phyloP scores from a whole-genome alignment of 2,113 vertebrate species.

The Nerophis lumbriciformis region DNA sequence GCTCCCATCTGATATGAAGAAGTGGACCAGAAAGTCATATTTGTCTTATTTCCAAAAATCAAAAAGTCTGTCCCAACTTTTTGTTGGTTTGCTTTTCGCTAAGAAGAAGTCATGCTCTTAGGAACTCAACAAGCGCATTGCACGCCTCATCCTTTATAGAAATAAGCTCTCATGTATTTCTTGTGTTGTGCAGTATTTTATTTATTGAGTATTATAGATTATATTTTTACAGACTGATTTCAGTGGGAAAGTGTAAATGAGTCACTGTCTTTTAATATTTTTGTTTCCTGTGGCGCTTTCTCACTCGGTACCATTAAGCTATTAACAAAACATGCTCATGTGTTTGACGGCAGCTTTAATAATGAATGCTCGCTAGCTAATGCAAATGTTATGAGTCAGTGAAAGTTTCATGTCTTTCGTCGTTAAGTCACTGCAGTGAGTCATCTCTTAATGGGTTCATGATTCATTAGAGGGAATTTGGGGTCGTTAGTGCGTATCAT shows the following conservation, averaged over 20 bases:
- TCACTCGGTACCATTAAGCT: conserved; percentile 21
- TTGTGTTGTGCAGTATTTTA: conserved; percentile 58
- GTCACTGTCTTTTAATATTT: conserved; percentile 38
- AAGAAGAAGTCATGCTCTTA: conserved; percentile 6
- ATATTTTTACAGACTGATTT: conserved; percentile 47
- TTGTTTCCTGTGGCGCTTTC: conserved; percentile 20
- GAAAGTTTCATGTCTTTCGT: background rate
- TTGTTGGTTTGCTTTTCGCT: background rate
- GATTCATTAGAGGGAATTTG: background rate
- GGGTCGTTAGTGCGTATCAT: too few relatives aligned
- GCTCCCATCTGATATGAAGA: too few relatives aligned
- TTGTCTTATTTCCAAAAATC: too few relatives aligned
- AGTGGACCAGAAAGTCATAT: too few relatives aligned
- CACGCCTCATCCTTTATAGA: conserved; percentile 9
- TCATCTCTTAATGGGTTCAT: background rate
- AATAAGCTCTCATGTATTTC: conserved; percentile 39
- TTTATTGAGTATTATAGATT: conserved; percentile 60
- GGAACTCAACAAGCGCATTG: background rate
- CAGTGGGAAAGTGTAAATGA: conserved; percentile 11
- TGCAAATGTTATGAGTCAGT: background rate
- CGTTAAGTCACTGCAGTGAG: background rate
- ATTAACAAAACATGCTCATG: conserved; percentile 1
- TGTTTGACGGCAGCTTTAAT: conserved; percentile 10
- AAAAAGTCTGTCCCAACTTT: too few relatives aligned
- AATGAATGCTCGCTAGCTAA: background rate